Base-by-base conservation (phyloP, 2,797 vertebrate genomes). In the Sphenopsis melanotis region DNA sequence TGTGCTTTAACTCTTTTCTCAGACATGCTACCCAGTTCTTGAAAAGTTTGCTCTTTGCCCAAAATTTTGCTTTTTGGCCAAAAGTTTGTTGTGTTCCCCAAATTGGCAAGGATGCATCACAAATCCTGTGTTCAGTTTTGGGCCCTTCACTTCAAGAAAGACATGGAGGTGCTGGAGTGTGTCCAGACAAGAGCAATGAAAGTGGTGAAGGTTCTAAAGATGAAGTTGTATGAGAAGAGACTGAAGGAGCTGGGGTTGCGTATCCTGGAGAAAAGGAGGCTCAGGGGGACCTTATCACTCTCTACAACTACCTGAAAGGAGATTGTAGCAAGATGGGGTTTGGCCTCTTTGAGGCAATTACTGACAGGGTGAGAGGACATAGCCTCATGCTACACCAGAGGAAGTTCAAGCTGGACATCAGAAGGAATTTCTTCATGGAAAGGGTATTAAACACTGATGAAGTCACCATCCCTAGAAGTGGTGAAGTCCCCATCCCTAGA, bases 101-200 rank as follows among this genome's bases (percentile, higher is more conserved):
- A 26, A 41, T 30, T 41, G 39, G 12, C 2, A 8, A 53, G 34
- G 52, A 27, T 64, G 14, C 18, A 24, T 11, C 52, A 59, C 22
- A 22, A 52, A n/a, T 34, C 59, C n/a, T 34, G 10, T 12, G 30
- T 12, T 37, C 59, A 59, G 30, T 65, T 78, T 34, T 65, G 46
- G 52, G 30, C 26, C 12, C 39, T 39, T 47, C 34, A 36, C 3
- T 11, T 41, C 18, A 59, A 34, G 42, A 34, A 76, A 30, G 30
- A 32, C 12, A 11, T 9, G 30, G 57, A 77, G 12, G 22, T 57
- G 44, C 37, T 83, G 29, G 16, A 64, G 21, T 0, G 0, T 1
- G 1, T 39, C 50, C 57, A 64, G 44, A 52, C 12, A 77, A 30
- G 44, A 44, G 8, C 24, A 64, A 10, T 12, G 18, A 52, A 52